Evolutionary conservation across 1,140 invertebrate genomes (phyloP).

Genomic region (Kradibia gibbosae): DNA sequence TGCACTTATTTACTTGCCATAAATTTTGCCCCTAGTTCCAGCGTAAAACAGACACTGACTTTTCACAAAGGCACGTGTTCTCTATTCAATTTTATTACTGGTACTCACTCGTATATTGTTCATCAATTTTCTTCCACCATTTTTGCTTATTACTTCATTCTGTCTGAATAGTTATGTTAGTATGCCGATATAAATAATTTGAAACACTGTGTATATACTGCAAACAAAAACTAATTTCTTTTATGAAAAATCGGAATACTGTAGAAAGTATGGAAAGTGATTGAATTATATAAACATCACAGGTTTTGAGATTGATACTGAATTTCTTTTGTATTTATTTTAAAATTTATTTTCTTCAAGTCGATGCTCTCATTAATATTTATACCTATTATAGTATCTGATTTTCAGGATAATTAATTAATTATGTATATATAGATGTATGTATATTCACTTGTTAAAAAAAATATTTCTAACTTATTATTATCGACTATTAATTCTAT

Average conservation of each 20-base stretch:
- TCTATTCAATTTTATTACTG: neutral
- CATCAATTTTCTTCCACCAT: no score
- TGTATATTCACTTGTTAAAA: neutral
- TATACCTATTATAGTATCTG: neutral
- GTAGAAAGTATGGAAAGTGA: no score
- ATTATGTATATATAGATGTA: neutral
- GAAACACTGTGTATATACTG: no score
- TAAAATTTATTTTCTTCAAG: neutral
- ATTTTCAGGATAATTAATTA: neutral
- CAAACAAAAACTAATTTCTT: no score
- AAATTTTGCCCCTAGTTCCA: neutral
- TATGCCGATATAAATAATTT: neutral
- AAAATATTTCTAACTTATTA: no score
- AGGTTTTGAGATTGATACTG: neutral
- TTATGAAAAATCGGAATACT: no score
- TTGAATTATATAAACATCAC: no score
- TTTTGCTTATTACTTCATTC: no score
- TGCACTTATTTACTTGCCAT: neutral
- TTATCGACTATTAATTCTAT: neutral
- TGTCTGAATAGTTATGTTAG: neutral
- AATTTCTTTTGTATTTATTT: neutral
- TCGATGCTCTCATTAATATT: neutral
- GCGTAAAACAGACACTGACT: conserved; percentile 57
- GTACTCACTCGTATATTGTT: no score
- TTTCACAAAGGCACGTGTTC: conserved; percentile 53